These are phyloP conservation scores for Rhabdophis nuchalis DNA, from an alignment of 2,797 vertebrate species.

Conservation along the genomic window DNA sequence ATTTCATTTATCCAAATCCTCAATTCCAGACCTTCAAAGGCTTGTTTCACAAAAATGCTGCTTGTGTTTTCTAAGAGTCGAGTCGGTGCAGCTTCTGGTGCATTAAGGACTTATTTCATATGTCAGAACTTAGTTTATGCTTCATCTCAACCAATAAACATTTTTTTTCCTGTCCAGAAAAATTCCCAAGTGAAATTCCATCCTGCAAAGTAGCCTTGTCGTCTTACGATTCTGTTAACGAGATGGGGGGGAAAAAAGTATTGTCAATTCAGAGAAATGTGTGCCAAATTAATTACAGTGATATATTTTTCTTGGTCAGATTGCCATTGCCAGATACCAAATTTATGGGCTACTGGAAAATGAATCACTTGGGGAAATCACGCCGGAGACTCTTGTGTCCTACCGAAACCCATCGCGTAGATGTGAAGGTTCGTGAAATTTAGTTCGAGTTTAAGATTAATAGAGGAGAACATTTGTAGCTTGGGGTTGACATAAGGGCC, in stretches of 20 bases:
- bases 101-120: not conserved
- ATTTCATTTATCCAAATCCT: not conserved
- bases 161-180: not conserved
- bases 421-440: conserved; percentile 80
- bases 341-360: conserved; percentile 89
- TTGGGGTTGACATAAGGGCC: not conserved
- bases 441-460: conserved; percentile 7
- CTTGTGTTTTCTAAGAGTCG: not conserved
- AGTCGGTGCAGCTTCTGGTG: not conserved
- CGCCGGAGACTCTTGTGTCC: conserved; percentile 84
- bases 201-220: conserved; percentile 10
- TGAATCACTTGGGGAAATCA: conserved; percentile 72
- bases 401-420: conserved; percentile 79
- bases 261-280: not conserved
- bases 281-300: conserved; percentile 21
- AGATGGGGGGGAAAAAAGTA: not conserved
- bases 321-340: conserved; percentile 84
- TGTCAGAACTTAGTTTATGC: not conserved
- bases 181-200: not conserved
- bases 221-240: not conserved
- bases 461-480: not conserved
- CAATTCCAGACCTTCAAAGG: not conserved
- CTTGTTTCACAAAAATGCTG: not conserved
- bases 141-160: not conserved
- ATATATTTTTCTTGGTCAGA: conserved; percentile 68